Evolutionary conservation across 2,888 invertebrate genomes (phyloP).

Genomic region (Laspeyria flexula): DNA sequence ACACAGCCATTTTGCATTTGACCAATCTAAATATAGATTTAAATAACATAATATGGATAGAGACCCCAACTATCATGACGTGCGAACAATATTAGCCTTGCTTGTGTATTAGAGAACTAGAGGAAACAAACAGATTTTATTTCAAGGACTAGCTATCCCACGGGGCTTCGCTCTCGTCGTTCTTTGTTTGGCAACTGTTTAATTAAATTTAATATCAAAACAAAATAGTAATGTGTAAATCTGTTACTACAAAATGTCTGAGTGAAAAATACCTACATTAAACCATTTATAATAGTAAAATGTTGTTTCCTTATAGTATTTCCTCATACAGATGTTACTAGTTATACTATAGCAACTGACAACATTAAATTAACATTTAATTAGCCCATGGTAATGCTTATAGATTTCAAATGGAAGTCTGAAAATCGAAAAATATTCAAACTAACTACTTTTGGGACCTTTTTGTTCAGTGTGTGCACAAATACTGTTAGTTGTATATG

Average conservation of each 20-base stretch:
- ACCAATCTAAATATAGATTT: neutral
- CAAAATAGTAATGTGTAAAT: neutral
- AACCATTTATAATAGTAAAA: neutral
- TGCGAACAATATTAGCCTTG: neutral
- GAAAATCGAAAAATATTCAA: too few species aligned
- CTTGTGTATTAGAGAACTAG: neutral
- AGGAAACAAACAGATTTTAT: too few species aligned
- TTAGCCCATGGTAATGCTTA: too few species aligned
- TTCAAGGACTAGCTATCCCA: too few species aligned
- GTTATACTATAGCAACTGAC: neutral
- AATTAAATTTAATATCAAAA: too few species aligned
- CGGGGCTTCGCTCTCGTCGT: too few species aligned
- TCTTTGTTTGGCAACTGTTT: too few species aligned
- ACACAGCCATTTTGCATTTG: neutral
- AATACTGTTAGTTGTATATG: too few species aligned
- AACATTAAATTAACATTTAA: neutral
- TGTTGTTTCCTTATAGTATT: neutral
- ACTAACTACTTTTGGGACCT: too few species aligned
- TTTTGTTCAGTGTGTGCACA: too few species aligned
- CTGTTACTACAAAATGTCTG: neutral
- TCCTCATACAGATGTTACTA: slow-evolving; percentile 8
- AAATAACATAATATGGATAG: neutral
- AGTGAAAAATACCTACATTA: neutral
- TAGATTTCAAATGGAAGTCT: too few species aligned
- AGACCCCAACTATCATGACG: neutral